Evolutionary conservation across 2,797 vertebrate genomes (phyloP).

Genomic region (Pseudomugil gertrudae): DNA sequence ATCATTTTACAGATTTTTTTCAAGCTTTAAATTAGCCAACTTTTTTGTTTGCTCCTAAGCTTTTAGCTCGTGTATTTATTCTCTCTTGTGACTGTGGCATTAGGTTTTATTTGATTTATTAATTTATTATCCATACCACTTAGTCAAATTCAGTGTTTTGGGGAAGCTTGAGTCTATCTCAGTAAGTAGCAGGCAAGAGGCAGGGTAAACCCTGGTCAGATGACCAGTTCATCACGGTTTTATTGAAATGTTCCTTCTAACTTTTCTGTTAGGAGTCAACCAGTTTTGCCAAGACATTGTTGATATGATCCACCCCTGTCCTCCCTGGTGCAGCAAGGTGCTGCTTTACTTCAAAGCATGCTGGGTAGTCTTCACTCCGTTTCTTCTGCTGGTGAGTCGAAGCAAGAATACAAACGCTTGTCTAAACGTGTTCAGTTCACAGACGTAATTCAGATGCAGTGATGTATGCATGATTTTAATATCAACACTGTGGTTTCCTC

Average conservation of each 20-base stretch:
- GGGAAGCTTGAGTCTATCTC: too few species aligned
- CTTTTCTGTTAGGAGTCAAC: constrained; percentile 79
- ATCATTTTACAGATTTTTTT: too few species aligned
- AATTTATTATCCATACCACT: too few species aligned
- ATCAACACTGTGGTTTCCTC: neutral
- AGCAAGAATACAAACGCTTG: too few species aligned
- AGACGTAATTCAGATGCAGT: neutral
- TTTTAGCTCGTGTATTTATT: neutral
- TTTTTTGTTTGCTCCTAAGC: neutral
- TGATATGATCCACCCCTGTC: constrained; percentile 85
- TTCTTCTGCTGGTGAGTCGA: constrained; percentile 83
- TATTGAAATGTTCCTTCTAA: neutral
- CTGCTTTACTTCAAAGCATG: constrained; percentile 87
- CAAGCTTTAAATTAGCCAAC: neutral
- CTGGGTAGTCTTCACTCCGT: constrained; percentile 85
- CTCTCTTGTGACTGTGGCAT: neutral
- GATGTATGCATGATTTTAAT: neutral
- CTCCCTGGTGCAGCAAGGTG: constrained; percentile 84
- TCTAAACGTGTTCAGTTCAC: neutral
- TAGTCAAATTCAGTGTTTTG: too few species aligned
- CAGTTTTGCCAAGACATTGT: constrained; percentile 88
- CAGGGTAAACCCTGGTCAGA: too few species aligned
- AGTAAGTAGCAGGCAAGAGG: too few species aligned
- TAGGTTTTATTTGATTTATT: neutral
- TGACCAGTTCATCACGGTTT: too few species aligned